Conservation (phyloP, 2,888 invertebrate species). For the Lasioglossum malachurum region DNA sequence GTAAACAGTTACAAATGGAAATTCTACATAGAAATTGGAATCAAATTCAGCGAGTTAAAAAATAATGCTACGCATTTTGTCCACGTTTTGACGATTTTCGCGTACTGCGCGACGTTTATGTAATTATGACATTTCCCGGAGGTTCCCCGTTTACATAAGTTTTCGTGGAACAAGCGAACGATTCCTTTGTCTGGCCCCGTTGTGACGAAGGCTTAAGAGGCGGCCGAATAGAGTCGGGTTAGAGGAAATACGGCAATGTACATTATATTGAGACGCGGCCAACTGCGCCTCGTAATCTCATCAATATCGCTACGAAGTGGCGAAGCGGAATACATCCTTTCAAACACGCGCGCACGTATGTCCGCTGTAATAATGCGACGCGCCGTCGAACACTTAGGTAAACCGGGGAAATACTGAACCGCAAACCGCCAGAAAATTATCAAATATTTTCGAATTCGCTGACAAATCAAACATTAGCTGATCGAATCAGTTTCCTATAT, state of each 20-base stretch:
- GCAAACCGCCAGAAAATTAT: conserved; percentile 30
- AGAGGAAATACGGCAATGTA: conserved; percentile 73
- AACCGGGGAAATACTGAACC: conserved; percentile 54
- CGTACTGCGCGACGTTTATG: not conserved
- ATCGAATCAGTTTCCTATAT: not conserved
- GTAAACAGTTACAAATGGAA: too few species aligned
- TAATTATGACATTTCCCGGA: not conserved
- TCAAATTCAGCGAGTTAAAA: not conserved
- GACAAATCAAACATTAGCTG: not conserved
- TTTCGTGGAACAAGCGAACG: conserved; percentile 25
- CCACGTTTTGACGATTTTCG: not conserved
- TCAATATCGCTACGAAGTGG: conserved; percentile 86
- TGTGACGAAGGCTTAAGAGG: conserved; percentile 66
- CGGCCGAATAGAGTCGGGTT: conserved; percentile 59
- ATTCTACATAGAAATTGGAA: not conserved
- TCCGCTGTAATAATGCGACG: conserved; percentile 52
- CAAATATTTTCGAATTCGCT: not conserved
- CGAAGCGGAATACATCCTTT: conserved; percentile 82
- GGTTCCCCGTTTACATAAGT: conserved; percentile 11
- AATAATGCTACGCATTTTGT: not conserved
- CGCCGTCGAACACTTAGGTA: conserved; percentile 55
- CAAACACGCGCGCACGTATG: conserved; percentile 54
- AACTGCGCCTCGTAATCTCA: conserved; percentile 90
- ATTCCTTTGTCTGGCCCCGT: conserved; percentile 43
- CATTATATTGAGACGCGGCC: conserved; percentile 87